These are phyloP conservation scores for Drosophila seclusa DNA, from an alignment of 2,888 invertebrate species.

Conservation along the genomic window DNA sequence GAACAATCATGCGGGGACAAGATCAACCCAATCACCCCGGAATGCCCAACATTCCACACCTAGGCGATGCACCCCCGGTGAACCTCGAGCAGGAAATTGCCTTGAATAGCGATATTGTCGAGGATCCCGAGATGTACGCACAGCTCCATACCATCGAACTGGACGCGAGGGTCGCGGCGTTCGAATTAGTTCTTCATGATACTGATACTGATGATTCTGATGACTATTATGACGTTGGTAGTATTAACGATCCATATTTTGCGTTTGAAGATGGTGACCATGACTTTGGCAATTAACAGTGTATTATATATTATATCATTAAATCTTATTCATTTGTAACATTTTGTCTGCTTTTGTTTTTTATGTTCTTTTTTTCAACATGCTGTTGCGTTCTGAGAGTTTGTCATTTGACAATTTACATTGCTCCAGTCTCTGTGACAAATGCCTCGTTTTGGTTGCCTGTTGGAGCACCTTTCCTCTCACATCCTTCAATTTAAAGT, in stretches of 20 bases:
- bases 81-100: no score
- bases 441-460: neutral
- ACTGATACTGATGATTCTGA: no score
- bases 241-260: no score
- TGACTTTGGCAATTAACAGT: no score
- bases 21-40: neutral
- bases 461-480: neutral
- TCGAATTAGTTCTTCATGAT: no score
- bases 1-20: neutral
- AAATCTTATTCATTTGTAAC: neutral
- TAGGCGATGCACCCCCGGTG: no score
- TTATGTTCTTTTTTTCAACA: neutral
- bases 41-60: no score
- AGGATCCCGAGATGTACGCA: fast-evolving
- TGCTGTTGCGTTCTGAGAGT: constrained; percentile 9
- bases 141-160: no score
- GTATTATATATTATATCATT: no score
- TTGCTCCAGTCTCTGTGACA: neutral
- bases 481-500: constrained; percentile 6
- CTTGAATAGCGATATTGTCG: fast-evolving
- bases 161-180: no score
- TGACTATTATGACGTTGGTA: no score
- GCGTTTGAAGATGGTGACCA: no score
- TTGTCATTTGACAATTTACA: constrained; percentile 1
- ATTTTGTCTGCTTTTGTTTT: neutral